Evolutionary conservation across 2,797 vertebrate genomes (phyloP).

Genomic region (Chelonia mydas): DNA sequence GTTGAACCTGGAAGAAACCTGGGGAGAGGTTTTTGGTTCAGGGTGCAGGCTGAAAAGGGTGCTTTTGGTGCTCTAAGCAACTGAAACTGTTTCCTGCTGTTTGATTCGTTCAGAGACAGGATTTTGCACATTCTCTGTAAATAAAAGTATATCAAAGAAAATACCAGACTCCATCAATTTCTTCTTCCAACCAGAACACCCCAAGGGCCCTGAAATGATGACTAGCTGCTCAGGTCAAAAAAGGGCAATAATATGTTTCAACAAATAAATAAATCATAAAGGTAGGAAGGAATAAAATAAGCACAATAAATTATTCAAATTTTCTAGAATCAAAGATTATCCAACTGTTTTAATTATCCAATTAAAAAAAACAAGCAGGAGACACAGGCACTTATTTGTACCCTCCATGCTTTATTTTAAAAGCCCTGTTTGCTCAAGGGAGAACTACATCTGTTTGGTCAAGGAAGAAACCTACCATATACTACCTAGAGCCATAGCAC

Average conservation of each 20-base stretch:
- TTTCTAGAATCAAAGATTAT: neutral
- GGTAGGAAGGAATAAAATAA: neutral
- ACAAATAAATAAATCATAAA: neutral
- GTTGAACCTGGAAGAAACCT: neutral
- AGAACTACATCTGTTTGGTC: neutral
- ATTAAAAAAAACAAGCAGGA: neutral
- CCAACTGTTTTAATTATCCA: neutral
- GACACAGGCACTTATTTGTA: neutral
- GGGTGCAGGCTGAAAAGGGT: neutral
- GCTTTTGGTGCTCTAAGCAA: neutral
- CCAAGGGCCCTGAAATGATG: neutral
- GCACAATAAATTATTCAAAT: neutral
- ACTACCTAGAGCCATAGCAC: neutral
- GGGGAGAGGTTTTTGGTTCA: neutral
- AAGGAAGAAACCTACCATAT: neutral
- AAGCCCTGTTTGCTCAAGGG: fast-evolving
- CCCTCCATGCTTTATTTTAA: neutral
- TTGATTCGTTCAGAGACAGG: too few relatives aligned
- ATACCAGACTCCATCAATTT: neutral
- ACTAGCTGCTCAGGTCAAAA: neutral
- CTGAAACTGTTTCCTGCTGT: neutral
- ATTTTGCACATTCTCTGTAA: too few relatives aligned
- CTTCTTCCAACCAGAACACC: neutral
- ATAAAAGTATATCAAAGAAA: neutral
- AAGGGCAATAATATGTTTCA: neutral